These are phyloP conservation scores for Brachionichthys hirsutus DNA, from an alignment of 2,113 vertebrate genomes.

Conservation along the genomic window DNA sequence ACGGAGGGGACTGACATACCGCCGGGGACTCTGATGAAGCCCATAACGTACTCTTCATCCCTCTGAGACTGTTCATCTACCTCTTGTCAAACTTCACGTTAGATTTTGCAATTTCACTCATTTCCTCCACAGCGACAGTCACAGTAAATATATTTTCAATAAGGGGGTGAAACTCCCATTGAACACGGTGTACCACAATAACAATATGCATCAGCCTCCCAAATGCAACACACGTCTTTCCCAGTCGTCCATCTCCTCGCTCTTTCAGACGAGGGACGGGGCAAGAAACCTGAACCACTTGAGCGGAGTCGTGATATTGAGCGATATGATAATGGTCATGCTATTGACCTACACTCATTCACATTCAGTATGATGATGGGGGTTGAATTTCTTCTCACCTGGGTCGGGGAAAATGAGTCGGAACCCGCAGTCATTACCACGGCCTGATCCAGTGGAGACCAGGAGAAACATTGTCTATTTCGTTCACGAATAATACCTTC, in stretches of 20 bases:
- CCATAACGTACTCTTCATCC: neutral
- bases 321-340: conserved; percentile 49
- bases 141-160: too few species aligned
- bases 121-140: too few species aligned
- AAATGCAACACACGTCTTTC: too few species aligned
- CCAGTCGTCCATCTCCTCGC: neutral
- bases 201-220: too few species aligned
- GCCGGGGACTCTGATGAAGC: conserved; percentile 28
- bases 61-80: conserved; percentile 4
- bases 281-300: conserved; percentile 23
- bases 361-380: conserved; percentile 47
- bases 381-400: conserved; percentile 35
- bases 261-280: conserved; percentile 16
- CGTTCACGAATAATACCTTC: conserved; percentile 41
- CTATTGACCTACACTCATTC: conserved; percentile 55
- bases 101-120: neutral
- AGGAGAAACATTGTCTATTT: conserved; percentile 33
- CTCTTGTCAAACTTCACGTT: conserved; percentile 8
- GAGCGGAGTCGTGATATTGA: conserved; percentile 40
- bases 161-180: too few species aligned
- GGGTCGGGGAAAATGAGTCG: conserved; percentile 27
- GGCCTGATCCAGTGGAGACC: conserved; percentile 17
- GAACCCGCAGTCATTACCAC: conserved; percentile 36
- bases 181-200: too few species aligned
- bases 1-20: conserved; percentile 40